Percentiles rank a stretch among this genome's conserved stretches.
Evolutionary conservation across 2,888 invertebrate genomes (phyloP).

Genomic region (Agonopterix subpropinquella): DNA sequence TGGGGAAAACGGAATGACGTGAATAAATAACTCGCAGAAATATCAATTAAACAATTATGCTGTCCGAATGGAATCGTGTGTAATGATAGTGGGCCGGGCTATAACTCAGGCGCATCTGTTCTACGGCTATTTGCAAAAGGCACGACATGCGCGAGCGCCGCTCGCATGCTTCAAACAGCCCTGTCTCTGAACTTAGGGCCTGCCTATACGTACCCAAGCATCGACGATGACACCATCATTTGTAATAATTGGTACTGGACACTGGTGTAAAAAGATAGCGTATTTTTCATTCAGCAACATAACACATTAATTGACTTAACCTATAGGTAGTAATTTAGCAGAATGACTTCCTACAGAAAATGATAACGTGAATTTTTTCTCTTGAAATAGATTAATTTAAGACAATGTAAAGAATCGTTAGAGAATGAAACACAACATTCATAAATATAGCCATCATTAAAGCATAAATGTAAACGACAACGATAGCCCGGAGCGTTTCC

Average conservation of each 20-base stretch:
- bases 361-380: too few species aligned
- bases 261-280: too few species aligned
- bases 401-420: conserved; percentile 4
- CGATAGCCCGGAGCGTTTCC: conserved; percentile 28
- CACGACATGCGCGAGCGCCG: conserved; percentile 51
- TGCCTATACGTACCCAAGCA: background rate
- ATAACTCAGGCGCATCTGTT: conserved; percentile 76
- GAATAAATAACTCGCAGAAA: conserved; percentile 76
- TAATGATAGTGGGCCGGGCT: conserved; percentile 73
- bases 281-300: too few species aligned
- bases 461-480: conserved; percentile 9
- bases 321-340: too few species aligned
- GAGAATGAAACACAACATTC: background rate
- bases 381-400: background rate
- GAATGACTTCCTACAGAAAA: too few species aligned
- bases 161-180: conserved; percentile 14
- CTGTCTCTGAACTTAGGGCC: conserved; percentile 16
- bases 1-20: conserved; percentile 68
- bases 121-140: conserved; percentile 71
- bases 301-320: too few species aligned
- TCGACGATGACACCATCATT: too few species aligned
- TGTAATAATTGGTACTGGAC: too few species aligned
- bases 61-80: conserved; percentile 77
- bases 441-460: conserved; percentile 7
- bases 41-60: conserved; percentile 78